These are phyloP conservation scores for Hyalella azteca DNA, from an alignment of 2,888 invertebrate genomes.

Conservation along the genomic window DNA sequence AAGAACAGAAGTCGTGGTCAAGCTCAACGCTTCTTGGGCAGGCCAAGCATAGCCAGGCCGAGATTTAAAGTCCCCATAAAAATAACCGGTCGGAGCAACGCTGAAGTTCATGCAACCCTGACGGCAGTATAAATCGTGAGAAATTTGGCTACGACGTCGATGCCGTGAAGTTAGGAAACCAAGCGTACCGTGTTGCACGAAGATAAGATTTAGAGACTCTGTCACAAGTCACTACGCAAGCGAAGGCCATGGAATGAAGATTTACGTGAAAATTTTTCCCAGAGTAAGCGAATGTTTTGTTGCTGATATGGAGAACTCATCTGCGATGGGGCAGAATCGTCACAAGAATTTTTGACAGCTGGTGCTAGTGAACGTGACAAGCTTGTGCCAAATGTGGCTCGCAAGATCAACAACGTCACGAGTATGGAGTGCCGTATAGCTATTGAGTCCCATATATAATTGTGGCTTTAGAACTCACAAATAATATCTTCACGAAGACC, in stretches of 20 bases:
- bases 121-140: background rate
- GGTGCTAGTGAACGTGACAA: background rate
- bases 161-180: background rate
- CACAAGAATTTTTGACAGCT: no score
- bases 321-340: no score
- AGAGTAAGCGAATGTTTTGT: no score
- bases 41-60: background rate
- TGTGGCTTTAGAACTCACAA: no score
- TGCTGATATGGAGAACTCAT: no score
- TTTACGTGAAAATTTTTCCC: no score
- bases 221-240: no score
- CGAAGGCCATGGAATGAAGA: no score
- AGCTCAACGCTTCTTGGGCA: background rate
- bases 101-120: background rate
- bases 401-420: background rate
- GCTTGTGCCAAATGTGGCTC: background rate
- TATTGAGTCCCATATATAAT: no score
- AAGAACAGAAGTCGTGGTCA: background rate
- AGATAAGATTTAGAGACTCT: no score
- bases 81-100: slow-evolving; percentile 13
- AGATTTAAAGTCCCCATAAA: slow-evolving; percentile 1
- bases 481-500: no score
- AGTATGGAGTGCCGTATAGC: no score
- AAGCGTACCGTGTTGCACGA: background rate
- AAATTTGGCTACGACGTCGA: background rate